Base-by-base conservation (phyloP, 2,888 invertebrate species). In the Crocallis elinguaria region DNA sequence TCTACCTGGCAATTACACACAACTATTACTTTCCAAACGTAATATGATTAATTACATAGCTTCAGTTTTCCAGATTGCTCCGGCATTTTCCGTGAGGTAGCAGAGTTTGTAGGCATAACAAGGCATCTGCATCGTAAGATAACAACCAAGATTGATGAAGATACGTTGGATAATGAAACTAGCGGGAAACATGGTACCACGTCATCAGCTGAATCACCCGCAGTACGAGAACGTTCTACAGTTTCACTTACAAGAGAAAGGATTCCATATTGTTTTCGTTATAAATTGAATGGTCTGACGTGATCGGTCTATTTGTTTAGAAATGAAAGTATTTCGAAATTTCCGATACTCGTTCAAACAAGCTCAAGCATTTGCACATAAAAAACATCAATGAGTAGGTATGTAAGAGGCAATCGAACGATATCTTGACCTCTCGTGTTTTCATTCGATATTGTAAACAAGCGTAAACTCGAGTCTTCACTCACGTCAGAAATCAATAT, bases 61-160 rank as follows among this genome's bases (percentile, higher is more conserved):
- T n/a, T n/a, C n/a, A n/a, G n/a, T n/a, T n/a, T n/a, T n/a, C n/a
- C 9, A n/a, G 25, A n/a, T 25, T 9, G 4, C 9, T 25, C 25
- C 2, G 2, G 9, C 25, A n/a, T n/a, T n/a, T n/a, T n/a, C n/a
- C n/a, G n/a, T 25, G 1, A 25, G 9, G 1, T 21, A 13, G 0
- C 3, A 13, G 21, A 5, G 19, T 29, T n/a, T n/a, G 32, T 32
- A 39, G 17, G 3, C 17, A 11, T 11, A 17, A 46, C 42, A 41
- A 46, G 39, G 6, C 29, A 52, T 46, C 46, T 2, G 3, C 29
- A 16, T 12, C 21, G 32, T 29, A 23, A 36, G 25, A 49, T 48
- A 27, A 37, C 39, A 39, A 25, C 21, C 29, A 49, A 57, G 52
- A 55, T 57, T 43, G 54, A 60, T 57, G 45, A 27, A 23, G 27